Evolutionary conservation across 2,113 vertebrate genomes (phyloP).

Genomic region (Odontophorus gujanensis): DNA sequence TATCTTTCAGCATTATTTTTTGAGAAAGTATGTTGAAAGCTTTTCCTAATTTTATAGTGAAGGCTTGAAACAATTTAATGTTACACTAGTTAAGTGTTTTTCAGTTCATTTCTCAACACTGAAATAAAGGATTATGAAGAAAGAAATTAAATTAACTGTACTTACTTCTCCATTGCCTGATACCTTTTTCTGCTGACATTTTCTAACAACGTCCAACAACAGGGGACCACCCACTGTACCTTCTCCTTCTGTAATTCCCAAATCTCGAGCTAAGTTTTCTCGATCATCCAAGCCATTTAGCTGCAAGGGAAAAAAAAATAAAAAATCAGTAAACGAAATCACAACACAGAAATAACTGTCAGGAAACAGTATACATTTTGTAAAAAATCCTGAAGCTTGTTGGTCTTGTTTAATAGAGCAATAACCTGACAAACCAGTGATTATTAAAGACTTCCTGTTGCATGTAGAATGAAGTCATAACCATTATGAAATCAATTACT

Average conservation of each 20-base stretch:
- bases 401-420: not conserved
- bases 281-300: conserved; percentile 85
- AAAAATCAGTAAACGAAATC: not conserved
- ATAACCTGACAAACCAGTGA: not conserved
- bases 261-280: conserved; percentile 84
- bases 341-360: not conserved
- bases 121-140: not conserved
- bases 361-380: not conserved
- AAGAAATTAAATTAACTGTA: not conserved
- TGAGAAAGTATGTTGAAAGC: not conserved
- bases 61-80: not conserved
- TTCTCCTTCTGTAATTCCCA: conserved; percentile 85
- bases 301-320: conserved; percentile 37
- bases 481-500: not conserved
- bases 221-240: conserved; percentile 81
- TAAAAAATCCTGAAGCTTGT: not conserved
- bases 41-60: not conserved
- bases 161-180: conserved; percentile 76
- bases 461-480: not conserved
- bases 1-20: not conserved
- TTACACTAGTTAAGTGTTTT: not conserved
- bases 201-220: conserved; percentile 87
- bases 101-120: not conserved
- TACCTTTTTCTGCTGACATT: conserved; percentile 76
- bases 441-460: not conserved